These are phyloP conservation scores for Lutjanus argentimaculatus DNA, from an alignment of 2,797 vertebrate genomes.

Conservation along the genomic window DNA sequence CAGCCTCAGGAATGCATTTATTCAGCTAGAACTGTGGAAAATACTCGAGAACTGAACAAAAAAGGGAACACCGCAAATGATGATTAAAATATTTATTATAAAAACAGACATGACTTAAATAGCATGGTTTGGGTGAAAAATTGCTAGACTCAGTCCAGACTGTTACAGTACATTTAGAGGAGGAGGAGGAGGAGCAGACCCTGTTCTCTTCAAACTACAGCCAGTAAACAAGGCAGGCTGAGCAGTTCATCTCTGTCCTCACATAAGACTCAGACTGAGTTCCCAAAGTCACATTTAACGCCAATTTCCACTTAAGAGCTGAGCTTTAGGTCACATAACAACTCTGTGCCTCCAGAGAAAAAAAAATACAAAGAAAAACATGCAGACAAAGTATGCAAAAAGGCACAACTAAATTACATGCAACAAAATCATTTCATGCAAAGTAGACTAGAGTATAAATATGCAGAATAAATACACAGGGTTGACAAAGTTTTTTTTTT, in stretches of 20 bases:
- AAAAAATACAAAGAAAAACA: constrained; percentile 12
- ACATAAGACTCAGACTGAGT: background rate
- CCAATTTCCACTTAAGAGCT: constrained; percentile 33
- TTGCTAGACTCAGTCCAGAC: constrained; percentile 26
- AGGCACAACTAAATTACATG: constrained; percentile 16
- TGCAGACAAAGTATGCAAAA: constrained; percentile 41
- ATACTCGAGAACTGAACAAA: background rate
- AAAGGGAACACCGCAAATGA: background rate
- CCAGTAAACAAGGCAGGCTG: background rate
- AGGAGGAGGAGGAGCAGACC: background rate
- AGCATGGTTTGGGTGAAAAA: constrained; percentile 34
- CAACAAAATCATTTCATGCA: constrained; percentile 37
- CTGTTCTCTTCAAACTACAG: background rate
- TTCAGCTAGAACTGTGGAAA: background rate
- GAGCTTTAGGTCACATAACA: constrained; percentile 36
- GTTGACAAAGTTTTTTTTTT: constrained; percentile 2
- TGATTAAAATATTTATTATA: constrained; percentile 78
- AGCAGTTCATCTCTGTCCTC: background rate
- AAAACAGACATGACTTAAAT: constrained; percentile 57
- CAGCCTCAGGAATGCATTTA: background rate
- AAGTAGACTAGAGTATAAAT: background rate
- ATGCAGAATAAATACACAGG: constrained; percentile 4
- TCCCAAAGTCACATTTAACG: constrained; percentile 26
- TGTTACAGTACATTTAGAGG: constrained; percentile 26
- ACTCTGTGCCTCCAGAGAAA: constrained; percentile 20